A percentile compares a stretch with the other conserved stretches of the same genome.
Conservation (phyloP, 2,888 invertebrate genomes). For the Exocentrus adspersus region DNA sequence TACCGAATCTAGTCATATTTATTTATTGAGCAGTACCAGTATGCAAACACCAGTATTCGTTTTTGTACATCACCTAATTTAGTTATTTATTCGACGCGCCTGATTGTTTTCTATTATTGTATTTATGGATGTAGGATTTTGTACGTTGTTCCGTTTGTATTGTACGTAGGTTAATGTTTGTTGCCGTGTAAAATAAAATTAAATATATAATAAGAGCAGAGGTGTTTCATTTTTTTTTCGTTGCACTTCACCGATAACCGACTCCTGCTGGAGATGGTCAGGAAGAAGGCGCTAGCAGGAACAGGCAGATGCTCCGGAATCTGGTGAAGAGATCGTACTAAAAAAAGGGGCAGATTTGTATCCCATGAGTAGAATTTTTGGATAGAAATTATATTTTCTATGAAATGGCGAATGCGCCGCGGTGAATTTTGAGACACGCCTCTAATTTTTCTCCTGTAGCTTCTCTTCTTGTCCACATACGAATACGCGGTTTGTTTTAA, state of each 20-base stretch:
- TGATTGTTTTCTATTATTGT: conserved; percentile 29
- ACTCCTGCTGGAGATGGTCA: conserved; percentile 81
- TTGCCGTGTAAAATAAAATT: conserved; percentile 40
- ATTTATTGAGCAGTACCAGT: conserved; percentile 32
- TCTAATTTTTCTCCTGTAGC: no score
- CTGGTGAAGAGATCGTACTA: conserved; percentile 75
- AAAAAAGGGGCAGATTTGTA: conserved; percentile 42
- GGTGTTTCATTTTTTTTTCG: conserved; percentile 4
- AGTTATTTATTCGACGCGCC: conserved; percentile 28
- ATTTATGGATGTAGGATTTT: conserved; percentile 32
- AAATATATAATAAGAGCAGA: conserved; percentile 1
- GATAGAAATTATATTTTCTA: no score
- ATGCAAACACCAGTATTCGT: conserved; percentile 34
- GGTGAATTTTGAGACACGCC: no score
- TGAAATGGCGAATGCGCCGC: no score
- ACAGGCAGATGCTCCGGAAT: conserved; percentile 78
- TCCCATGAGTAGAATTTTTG: conserved; percentile 50
- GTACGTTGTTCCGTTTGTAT: conserved; percentile 35
- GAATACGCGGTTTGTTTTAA: no score
- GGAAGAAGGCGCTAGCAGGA: conserved; percentile 81
- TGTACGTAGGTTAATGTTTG: conserved; percentile 32
- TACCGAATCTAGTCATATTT: conserved; percentile 40
- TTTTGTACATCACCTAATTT: conserved; percentile 34
- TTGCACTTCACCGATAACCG: no score
- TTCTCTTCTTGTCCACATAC: no score